Evolutionary conservation across 2,113 vertebrate genomes (phyloP).

Genomic region (Felis catus): DNA sequence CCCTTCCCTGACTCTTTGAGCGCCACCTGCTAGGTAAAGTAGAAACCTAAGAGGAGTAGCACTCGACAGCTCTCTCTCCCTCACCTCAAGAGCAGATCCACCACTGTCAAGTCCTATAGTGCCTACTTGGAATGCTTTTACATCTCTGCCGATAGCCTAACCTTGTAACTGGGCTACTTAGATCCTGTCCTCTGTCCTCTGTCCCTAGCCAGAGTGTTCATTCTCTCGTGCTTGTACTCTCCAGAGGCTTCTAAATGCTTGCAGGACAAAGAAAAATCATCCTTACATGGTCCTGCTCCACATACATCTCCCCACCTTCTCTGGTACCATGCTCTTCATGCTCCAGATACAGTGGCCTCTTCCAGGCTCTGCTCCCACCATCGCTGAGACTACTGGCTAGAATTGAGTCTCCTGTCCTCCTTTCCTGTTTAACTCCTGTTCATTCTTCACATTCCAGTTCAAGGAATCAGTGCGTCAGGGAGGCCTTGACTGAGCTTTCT

Average conservation of each 20-base stretch:
- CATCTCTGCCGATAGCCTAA: not conserved
- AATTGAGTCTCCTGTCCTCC: not conserved
- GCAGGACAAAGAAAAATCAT: not conserved
- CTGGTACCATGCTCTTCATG: not conserved
- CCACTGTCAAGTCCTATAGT: not conserved
- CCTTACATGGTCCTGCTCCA: not conserved
- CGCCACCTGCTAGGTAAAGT: not conserved
- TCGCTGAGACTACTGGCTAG: not conserved
- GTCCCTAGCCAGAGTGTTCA: not conserved
- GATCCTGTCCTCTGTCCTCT: not conserved
- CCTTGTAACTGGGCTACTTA: not conserved
- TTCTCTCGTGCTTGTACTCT: not conserved
- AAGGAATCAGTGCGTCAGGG: not conserved
- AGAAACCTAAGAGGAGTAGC: not conserved
- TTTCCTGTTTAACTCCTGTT: not conserved
- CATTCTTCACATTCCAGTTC: not conserved
- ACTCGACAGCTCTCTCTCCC: not conserved
- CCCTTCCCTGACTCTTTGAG: not conserved
- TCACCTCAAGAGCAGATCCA: not conserved
- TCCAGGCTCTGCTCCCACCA: not conserved
- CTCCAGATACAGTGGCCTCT: not conserved
- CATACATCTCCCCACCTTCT: not conserved
- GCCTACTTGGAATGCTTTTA: not conserved
- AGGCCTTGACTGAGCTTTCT: not conserved
- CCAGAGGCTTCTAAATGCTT: not conserved